These are phyloP conservation scores for Bradypodion pumilum DNA, from an alignment of 2,797 vertebrate genomes.

Conservation along the genomic window DNA sequence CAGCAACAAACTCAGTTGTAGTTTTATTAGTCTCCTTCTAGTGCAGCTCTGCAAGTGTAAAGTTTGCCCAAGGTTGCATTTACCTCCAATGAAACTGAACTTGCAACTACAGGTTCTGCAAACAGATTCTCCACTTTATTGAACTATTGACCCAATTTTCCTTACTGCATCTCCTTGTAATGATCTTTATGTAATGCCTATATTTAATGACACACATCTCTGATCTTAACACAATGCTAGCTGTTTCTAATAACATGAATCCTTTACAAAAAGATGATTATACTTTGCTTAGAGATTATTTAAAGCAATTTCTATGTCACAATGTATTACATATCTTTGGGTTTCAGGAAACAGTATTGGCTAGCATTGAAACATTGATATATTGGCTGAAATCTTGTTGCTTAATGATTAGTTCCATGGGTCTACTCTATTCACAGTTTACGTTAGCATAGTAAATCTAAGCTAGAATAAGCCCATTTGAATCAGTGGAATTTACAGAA, in stretches of 20 bases:
- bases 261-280: neutral
- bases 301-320: neutral
- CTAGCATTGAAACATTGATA: neutral
- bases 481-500: slow-evolving; percentile 5
- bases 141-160: too few relatives aligned
- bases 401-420: neutral
- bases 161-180: neutral
- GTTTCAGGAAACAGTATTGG: neutral
- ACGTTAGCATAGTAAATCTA: neutral
- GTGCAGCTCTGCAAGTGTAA: too few relatives aligned
- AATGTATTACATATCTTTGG: neutral
- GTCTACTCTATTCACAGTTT: too few relatives aligned
- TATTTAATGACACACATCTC: neutral
- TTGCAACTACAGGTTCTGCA: too few relatives aligned
- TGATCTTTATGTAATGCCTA: neutral
- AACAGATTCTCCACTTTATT: too few relatives aligned
- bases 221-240: neutral
- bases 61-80: too few relatives aligned
- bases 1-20: too few relatives aligned
- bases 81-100: too few relatives aligned
- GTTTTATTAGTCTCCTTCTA: too few relatives aligned
- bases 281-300: neutral
- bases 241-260: neutral
- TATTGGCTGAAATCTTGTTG: neutral
- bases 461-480: neutral